Evolutionary conservation across 92 coral and sea anemone genomes (phyloP).

Genomic region (Zoanthus gigantus): DNA sequence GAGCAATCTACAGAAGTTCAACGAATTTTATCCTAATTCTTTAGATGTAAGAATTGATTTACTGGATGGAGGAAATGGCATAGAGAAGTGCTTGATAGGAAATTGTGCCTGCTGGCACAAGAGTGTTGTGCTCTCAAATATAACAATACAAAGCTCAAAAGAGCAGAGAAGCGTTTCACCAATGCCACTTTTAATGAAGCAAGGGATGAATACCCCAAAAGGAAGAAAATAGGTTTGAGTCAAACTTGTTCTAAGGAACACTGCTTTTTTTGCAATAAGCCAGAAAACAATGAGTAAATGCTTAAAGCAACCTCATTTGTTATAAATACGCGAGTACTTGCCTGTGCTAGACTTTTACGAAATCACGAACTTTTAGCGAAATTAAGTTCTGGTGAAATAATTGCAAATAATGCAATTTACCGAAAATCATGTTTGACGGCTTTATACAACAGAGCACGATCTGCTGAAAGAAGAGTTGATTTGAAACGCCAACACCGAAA

Average conservation of each 20-base stretch:
- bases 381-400: background rate
- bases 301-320: background rate
- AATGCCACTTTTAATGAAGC: background rate
- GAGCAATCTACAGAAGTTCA: constrained; percentile 23
- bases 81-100: constrained; percentile 20
- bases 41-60: background rate
- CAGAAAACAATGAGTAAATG: constrained; percentile 7
- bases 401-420: constrained; percentile 2
- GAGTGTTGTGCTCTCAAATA: constrained; percentile 46
- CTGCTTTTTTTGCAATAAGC: background rate
- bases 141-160: constrained; percentile 48
- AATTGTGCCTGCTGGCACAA: constrained; percentile 55
- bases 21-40: background rate
- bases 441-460: constrained; percentile 1
- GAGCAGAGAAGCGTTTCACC: constrained; percentile 38
- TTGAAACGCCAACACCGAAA: background rate
- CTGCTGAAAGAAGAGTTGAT: constrained; percentile 1
- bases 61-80: constrained; percentile 35
- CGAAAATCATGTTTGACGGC: background rate
- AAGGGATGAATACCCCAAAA: constrained; percentile 28
- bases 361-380: constrained; percentile 3
- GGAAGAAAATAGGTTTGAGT: constrained; percentile 6
- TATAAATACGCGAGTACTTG: background rate
- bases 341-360: background rate
- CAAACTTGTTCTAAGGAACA: background rate